phyloP scores from a whole-genome alignment of 2,888 invertebrate genomes.

The Scaptomyza reducta region DNA sequence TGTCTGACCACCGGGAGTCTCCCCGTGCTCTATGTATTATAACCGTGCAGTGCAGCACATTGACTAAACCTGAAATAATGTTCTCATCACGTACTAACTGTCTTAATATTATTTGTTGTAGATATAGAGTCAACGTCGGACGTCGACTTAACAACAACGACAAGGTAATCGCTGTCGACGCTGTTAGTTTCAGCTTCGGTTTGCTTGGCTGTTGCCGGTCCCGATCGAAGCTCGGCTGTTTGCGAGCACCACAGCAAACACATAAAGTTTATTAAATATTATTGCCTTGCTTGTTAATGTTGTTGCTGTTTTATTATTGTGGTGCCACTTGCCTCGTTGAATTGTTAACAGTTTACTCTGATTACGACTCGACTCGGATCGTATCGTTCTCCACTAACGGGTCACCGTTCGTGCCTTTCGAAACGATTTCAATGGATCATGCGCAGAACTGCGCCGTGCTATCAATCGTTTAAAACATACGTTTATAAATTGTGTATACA shows the following conservation, averaged over 20 bases:
- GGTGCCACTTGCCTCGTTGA: conserved; percentile 66
- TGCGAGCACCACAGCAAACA: conserved; percentile 42
- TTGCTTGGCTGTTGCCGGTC: conserved; percentile 33
- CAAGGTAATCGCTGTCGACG: conserved; percentile 5
- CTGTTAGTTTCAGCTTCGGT: conserved; percentile 24
- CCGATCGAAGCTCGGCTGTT: conserved; percentile 43
- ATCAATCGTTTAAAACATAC: conserved; percentile 44
- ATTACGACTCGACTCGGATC: conserved; percentile 56
- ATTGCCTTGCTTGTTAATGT: conserved; percentile 54
- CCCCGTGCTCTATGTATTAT: conserved; percentile 68
- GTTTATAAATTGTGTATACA: too few species aligned
- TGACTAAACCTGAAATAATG: conserved; percentile 82
- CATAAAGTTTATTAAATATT: conserved; percentile 74
- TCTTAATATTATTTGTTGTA: conserved; percentile 82
- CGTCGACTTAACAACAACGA: conserved; percentile 38
- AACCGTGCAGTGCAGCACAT: conserved; percentile 79
- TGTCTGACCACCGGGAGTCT: conserved; percentile 34
- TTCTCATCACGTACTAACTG: conserved; percentile 83
- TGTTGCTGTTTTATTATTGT: conserved; percentile 35
- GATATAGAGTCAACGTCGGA: conserved; percentile 75
- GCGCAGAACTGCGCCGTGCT: conserved; percentile 45
- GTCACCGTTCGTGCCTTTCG: conserved; percentile 22
- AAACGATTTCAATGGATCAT: conserved; percentile 31
- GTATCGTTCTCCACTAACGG: conserved; percentile 23
- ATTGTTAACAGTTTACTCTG: conserved; percentile 77